Evolutionary conservation across 2,113 vertebrate genomes (phyloP), one percentile per base, ranked within the genome.

Genomic region (Elgaria multicarinata): DNA sequence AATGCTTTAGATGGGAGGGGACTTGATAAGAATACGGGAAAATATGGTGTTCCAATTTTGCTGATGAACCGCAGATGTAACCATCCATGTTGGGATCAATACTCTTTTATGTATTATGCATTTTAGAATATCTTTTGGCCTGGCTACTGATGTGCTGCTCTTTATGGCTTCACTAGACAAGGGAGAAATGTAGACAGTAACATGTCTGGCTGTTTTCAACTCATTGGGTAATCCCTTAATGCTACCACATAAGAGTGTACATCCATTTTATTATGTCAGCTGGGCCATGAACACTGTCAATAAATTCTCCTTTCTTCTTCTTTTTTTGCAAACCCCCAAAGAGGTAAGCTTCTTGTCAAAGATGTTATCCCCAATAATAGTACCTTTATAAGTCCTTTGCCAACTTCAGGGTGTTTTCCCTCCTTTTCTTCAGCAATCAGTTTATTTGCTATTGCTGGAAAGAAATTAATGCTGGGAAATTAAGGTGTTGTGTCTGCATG

Each of bases 321-420:
- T 3, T 22, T 13, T 79, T 55, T n/a, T 53, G 3, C 77, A 33
- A 31, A 90, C 28, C 1, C 44, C 46, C n/a, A 83, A 46, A 20
- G 22, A 92, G n/a, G 42, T 75, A 12, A 62, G 50, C 26, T 87
- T 81, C 3, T 3, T 13, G 0, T 64, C 5, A 18, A 6, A 78
- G 42, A 53, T 79, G 16, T 24, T 77, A 18, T 14, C 71, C 39
- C 79, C 46, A 78, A 2, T 0, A 67, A 3, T 53, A 85, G 1
- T n/a, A 86, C 10, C 33, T 18, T 64, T 76, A n/a, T n/a, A 80
- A 89, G 10, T 2, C 26, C 28, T 69, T 78, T 72, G 55, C 16
- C 22, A 4, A 82, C 0, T 42, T 53, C 69, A 46, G 3, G 2
- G 0, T 1, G 1, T 66, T 83, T 50, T 18, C 3, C 1, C 83